Evolutionary conservation across 2,113 vertebrate species (phyloP).

Genomic region (Conger conger): DNA sequence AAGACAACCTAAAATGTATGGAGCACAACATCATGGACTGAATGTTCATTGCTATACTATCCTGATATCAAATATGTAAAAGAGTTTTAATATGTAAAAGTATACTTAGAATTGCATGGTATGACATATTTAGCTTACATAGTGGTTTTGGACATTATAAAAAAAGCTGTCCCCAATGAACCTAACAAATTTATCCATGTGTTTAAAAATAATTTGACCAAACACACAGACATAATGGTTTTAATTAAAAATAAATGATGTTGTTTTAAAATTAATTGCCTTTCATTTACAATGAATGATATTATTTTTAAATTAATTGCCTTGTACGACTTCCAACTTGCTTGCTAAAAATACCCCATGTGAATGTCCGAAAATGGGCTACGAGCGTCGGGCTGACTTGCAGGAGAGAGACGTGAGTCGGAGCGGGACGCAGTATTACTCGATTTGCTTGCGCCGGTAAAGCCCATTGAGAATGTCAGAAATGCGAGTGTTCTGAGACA

Average conservation of each 20-base stretch:
- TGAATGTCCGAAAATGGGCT: neutral
- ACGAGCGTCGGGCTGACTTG: neutral
- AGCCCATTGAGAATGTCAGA: constrained; percentile 34
- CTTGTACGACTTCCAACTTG: neutral
- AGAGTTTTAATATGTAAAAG: neutral
- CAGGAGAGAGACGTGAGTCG: neutral
- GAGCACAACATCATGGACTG: neutral
- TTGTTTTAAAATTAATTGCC: neutral
- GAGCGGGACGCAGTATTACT: neutral
- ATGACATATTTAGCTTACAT: neutral
- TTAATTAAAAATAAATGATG: neutral
- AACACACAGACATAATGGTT: neutral
- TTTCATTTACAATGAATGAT: neutral
- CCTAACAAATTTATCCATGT: neutral
- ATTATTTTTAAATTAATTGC: neutral
- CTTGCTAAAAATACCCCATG: neutral
- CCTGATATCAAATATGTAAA: neutral
- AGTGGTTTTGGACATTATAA: neutral
- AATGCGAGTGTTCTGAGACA: constrained; percentile 35
- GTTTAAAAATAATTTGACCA: neutral
- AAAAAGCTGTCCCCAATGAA: neutral
- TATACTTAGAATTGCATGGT: neutral
- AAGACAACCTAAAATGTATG: too few species aligned
- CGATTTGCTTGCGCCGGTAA: neutral
- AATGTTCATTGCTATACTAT: neutral